A percentile compares a stretch with the other conserved stretches of the same genome.
Evolutionary conservation across 2,888 invertebrate species (phyloP).

Genomic region (Ectropis crepuscularia): DNA sequence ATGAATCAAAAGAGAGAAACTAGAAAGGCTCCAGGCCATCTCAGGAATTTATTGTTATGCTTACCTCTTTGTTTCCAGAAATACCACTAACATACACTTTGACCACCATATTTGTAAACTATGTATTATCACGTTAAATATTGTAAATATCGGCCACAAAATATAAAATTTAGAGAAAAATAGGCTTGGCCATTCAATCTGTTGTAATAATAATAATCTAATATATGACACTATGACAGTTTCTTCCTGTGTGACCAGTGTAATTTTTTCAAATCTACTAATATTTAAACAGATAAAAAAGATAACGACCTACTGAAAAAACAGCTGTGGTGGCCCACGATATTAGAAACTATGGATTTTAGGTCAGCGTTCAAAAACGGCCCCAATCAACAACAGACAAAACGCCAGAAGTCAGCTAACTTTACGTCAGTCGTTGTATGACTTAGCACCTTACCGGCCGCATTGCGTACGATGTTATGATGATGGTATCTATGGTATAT

Average conservation of each 20-base stretch:
- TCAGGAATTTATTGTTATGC: constrained; percentile 76
- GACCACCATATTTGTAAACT: constrained; percentile 89
- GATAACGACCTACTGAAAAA: too few relatives aligned
- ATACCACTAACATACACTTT: constrained; percentile 96
- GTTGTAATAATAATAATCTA: constrained; percentile 70
- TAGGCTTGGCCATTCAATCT: constrained; percentile 82
- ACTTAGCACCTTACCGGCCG: too few relatives aligned
- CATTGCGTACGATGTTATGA: too few relatives aligned
- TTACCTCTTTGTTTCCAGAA: constrained; percentile 97
- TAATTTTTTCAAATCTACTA: constrained; percentile 10
- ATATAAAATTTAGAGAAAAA: constrained; percentile 69
- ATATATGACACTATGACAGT: constrained; percentile 59
- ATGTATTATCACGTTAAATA: constrained; percentile 56
- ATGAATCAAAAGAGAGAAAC: constrained; percentile 73
- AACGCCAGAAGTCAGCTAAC: too few relatives aligned
- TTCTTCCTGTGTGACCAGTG: constrained; percentile 48
- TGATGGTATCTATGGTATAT: too few relatives aligned
- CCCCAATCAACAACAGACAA: too few relatives aligned
- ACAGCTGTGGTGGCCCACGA: too few relatives aligned
- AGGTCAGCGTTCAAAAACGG: too few relatives aligned
- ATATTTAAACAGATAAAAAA: too few relatives aligned
- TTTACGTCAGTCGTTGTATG: too few relatives aligned
- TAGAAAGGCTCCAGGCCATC: constrained; percentile 69
- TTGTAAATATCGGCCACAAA: constrained; percentile 61
- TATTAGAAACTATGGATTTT: too few relatives aligned